phyloP scores from a whole-genome alignment of 2,113 vertebrate species.

The Emydura subglobosa region DNA sequence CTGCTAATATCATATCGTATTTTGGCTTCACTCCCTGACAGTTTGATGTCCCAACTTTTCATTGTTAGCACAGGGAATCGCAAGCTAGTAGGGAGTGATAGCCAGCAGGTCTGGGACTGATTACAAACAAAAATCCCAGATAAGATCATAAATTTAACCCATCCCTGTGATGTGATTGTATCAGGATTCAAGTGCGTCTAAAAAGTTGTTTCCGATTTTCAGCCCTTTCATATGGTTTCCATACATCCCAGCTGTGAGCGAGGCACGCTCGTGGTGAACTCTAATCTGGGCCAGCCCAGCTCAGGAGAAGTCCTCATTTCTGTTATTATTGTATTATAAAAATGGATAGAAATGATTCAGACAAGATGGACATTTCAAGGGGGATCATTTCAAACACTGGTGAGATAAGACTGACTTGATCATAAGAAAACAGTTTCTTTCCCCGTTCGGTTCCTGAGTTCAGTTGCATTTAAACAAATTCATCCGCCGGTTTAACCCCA shows the following conservation, averaged over 20 bases:
- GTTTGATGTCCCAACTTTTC: conserved; percentile 60
- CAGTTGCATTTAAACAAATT: background rate
- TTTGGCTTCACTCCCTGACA: conserved; percentile 38
- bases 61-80: conserved; percentile 49
- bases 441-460: background rate
- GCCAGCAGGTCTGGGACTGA: conserved; percentile 63
- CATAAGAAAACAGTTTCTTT: background rate
- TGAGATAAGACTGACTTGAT: background rate
- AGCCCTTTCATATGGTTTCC: conserved; percentile 66
- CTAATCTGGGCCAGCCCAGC: conserved; percentile 47
- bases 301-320: background rate
- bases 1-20: conserved; percentile 45
- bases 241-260: conserved; percentile 48
- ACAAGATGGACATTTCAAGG: conserved; percentile 32
- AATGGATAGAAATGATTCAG: conserved; percentile 44
- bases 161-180: conserved; percentile 53
- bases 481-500: background rate
- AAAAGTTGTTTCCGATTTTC: conserved; percentile 71
- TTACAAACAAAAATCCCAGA: conserved; percentile 60
- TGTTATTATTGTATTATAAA: conserved; percentile 52
- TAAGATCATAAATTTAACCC: conserved; percentile 60
- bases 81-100: conserved; percentile 35
- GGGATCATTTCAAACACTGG: background rate
- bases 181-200: conserved; percentile 41
- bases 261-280: background rate